Evolutionary conservation across 2,113 vertebrate species (phyloP).

Genomic region (Anas platyrhynchos): DNA sequence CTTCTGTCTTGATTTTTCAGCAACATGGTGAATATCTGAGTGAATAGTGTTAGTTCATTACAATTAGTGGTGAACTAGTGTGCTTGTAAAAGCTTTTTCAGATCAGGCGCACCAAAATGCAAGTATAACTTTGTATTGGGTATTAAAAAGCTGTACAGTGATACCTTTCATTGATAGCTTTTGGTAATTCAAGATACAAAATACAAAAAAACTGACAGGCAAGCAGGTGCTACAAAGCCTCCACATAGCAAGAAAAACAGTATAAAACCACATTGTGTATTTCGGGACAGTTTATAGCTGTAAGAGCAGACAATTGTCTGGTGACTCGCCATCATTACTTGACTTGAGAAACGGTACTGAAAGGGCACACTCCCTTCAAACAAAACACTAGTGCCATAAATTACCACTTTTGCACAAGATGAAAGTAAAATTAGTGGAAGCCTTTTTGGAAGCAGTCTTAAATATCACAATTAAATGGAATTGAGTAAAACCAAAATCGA

Average conservation of each 20-base stretch:
- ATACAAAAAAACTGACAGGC: background rate
- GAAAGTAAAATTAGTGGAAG: background rate
- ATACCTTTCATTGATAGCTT: background rate
- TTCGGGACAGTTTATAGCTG: background rate
- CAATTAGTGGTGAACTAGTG: background rate
- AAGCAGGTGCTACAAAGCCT: background rate
- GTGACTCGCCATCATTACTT: background rate
- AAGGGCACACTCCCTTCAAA: background rate
- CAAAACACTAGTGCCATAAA: background rate
- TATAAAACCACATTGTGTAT: background rate
- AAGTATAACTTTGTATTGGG: background rate
- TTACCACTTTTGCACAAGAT: background rate
- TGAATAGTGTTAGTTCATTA: background rate
- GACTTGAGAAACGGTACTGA: background rate
- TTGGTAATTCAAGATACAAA: background rate
- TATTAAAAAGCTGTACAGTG: background rate
- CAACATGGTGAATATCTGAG: background rate
- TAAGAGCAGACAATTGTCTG: background rate
- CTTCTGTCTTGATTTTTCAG: slow-evolving; percentile 22
- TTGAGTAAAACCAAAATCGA: background rate
- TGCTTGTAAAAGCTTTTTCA: background rate
- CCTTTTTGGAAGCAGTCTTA: background rate
- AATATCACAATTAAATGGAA: background rate
- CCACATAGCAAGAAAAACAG: background rate
- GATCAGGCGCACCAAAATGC: background rate